Percentiles rank a stretch among this genome's conserved stretches.
Evolutionary conservation across 1,140 invertebrate species (phyloP).

Genomic region (Scaptomyza graminum): DNA sequence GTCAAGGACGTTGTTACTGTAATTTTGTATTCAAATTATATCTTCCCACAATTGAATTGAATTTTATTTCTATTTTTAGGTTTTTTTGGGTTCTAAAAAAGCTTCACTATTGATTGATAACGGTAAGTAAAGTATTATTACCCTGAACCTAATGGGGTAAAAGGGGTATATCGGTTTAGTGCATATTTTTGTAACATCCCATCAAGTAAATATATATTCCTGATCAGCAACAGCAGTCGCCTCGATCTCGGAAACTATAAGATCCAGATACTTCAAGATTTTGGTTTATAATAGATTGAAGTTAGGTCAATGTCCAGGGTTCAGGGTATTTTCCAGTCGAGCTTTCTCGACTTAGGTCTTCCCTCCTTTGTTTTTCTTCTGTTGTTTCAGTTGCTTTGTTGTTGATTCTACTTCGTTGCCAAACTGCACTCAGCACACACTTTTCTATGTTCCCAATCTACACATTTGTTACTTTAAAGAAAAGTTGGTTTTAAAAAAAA

Average conservation of each 20-base stretch:
- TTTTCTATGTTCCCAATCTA: neutral
- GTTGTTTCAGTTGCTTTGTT: conserved; percentile 14
- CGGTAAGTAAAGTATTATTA: conserved; percentile 25
- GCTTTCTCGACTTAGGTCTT: too few species aligned
- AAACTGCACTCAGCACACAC: neutral
- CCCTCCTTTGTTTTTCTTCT: neutral
- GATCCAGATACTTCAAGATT: too few species aligned
- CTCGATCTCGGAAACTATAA: too few species aligned
- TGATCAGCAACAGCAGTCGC: too few species aligned
- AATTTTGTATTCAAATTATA: conserved; percentile 7
- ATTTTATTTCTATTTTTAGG: neutral
- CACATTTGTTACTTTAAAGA: conserved; percentile 3
- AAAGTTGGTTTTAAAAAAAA: too few species aligned
- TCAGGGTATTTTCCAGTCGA: too few species aligned
- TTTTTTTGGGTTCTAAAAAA: neutral
- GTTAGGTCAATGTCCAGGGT: too few species aligned
- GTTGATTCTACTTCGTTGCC: neutral
- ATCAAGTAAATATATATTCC: too few species aligned
- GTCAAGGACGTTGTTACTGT: conserved; percentile 25
- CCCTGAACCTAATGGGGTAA: too few species aligned
- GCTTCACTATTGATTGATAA: conserved; percentile 29
- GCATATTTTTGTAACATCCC: too few species aligned
- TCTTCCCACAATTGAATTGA: neutral
- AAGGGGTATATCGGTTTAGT: too few species aligned
- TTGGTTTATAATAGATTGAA: too few species aligned